A percentile compares a stretch with the other conserved stretches of the same genome.
Evolutionary conservation across 1,140 invertebrate species (phyloP).

Genomic region (Chionoecetes opilio): DNA sequence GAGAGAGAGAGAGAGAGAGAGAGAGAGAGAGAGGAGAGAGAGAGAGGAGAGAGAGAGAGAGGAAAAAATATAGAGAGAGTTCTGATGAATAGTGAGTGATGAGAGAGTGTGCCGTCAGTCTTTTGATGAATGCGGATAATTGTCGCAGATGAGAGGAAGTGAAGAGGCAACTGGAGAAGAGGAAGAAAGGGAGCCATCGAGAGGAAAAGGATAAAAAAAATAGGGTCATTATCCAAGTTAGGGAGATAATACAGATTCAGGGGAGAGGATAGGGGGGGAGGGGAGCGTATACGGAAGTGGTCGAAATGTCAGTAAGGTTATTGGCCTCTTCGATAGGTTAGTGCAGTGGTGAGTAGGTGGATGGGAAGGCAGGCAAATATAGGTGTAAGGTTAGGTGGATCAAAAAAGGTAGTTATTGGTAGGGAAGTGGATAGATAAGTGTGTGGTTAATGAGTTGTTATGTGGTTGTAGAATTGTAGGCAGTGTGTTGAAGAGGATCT

Average conservation of each 20-base stretch:
- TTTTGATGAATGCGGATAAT: not conserved
- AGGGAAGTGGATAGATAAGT: not conserved
- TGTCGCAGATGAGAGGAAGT: not conserved
- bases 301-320: not conserved
- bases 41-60: not conserved
- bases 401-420: not conserved
- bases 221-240: not conserved
- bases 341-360: no score
- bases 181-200: not conserved
- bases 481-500: no score
- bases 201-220: not conserved
- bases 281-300: not conserved
- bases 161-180: not conserved
- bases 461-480: no score
- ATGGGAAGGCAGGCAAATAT: no score
- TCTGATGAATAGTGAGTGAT: not conserved
- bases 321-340: no score
- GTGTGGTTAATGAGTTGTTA: no score
- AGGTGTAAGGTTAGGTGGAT: no score
- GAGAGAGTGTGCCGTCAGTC: not conserved
- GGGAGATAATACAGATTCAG: constrained; percentile 33
- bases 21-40: not conserved
- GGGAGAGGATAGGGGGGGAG: not conserved
- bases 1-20: not conserved
- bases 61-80: not conserved